These are phyloP conservation scores for Athene noctua DNA, from an alignment of 2,113 vertebrate species.

Conservation along the genomic window DNA sequence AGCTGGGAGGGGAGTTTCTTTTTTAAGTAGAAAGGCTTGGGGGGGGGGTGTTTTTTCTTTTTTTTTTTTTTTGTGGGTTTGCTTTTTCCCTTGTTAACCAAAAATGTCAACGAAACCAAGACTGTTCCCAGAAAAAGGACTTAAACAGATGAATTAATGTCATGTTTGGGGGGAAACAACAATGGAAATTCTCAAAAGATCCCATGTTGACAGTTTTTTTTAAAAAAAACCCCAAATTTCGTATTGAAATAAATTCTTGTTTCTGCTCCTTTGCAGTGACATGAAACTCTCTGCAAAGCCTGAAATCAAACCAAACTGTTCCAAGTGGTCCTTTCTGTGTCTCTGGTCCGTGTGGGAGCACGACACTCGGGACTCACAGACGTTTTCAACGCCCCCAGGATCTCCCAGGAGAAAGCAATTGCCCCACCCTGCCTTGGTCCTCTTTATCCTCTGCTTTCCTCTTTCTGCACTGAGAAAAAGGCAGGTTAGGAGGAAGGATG, in stretches of 20 bases:
- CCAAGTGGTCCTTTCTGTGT: neutral
- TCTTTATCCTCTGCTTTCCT: neutral
- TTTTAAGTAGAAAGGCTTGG: neutral
- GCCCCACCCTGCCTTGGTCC: neutral
- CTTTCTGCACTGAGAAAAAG: neutral
- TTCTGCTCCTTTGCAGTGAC: neutral
- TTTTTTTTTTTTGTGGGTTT: neutral
- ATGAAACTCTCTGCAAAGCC: neutral
- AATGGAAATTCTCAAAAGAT: slow-evolving; percentile 18
- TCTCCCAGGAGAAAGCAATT: neutral
- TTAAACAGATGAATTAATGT: neutral
- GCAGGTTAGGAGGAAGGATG: neutral
- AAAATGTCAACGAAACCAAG: slow-evolving; percentile 1
- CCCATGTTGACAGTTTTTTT: neutral
- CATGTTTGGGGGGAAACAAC: neutral
- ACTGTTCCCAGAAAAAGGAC: slow-evolving; percentile 21
- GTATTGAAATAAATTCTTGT: neutral
- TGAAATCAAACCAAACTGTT: neutral
- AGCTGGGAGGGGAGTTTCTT: neutral
- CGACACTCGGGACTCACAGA: neutral
- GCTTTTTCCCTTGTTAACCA: neutral
- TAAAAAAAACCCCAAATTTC: neutral
- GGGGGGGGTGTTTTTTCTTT: neutral
- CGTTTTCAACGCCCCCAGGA: neutral
- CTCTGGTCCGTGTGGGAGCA: neutral